A percentile compares a stretch with the other conserved stretches of the same genome.
phyloP scores from a whole-genome alignment of 1,140 invertebrate genomes.

The Wiebesia pumilae region DNA sequence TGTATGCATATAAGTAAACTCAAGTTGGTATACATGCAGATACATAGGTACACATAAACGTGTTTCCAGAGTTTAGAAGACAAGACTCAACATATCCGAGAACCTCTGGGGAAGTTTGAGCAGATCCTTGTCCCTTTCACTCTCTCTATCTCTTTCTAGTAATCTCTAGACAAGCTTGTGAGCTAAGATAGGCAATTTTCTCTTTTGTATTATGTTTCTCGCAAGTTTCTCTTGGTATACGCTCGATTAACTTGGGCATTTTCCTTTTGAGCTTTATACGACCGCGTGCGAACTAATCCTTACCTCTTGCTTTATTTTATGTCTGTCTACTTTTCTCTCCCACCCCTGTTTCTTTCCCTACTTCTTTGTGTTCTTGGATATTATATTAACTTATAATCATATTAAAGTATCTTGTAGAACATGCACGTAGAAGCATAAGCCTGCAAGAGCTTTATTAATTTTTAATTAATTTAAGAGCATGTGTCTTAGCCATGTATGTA shows the following conservation, averaged over 20 bases:
- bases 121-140: not conserved
- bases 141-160: not conserved
- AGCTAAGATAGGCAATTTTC: constrained; percentile 42
- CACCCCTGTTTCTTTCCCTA: not conserved
- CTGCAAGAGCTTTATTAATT: not conserved
- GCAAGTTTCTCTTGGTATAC: constrained; percentile 27
- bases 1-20: not conserved
- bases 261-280: constrained; percentile 39
- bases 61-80: not conserved
- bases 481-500: not conserved
- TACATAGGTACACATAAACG: not conserved
- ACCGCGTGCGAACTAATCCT: not conserved
- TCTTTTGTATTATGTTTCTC: constrained; percentile 33
- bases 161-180: constrained; percentile 20
- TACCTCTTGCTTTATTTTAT: not conserved
- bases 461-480: not conserved
- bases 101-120: not conserved
- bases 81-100: not conserved
- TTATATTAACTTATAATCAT: not conserved
- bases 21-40: not conserved
- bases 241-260: constrained; percentile 42
- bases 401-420: not conserved
- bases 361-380: not conserved
- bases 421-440: not conserved
- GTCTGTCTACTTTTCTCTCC: not conserved